Percentiles rank a stretch among this genome's conserved stretches.
These are phyloP conservation scores for Stenchaetothrips biformis DNA, from an alignment of 2,888 invertebrate species.

Conservation along the genomic window DNA sequence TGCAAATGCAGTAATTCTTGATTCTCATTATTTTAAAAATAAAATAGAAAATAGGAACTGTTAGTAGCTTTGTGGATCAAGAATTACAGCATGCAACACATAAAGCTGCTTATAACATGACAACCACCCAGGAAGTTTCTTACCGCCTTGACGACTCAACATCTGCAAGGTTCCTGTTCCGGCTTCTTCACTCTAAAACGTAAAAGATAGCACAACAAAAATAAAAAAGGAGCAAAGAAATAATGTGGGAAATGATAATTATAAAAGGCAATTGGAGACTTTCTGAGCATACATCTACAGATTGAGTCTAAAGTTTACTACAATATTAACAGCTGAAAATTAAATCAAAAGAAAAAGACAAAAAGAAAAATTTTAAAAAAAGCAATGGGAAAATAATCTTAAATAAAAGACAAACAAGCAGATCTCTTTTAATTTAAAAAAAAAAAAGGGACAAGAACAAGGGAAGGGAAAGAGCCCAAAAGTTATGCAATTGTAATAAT, in stretches of 20 bases:
- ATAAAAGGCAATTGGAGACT: slow-evolving; percentile 11
- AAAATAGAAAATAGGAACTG: background rate
- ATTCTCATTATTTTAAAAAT: background rate
- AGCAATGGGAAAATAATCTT: background rate
- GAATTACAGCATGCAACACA: slow-evolving; percentile 31
- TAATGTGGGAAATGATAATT: slow-evolving; percentile 34
- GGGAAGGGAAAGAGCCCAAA: background rate
- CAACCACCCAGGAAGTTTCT: slow-evolving; percentile 48
- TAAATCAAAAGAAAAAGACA: background rate
- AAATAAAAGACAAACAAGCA: background rate
- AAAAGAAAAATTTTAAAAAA: background rate
- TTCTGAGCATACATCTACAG: slow-evolving; percentile 24
- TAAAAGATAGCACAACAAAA: slow-evolving; percentile 47
- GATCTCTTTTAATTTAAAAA: background rate
- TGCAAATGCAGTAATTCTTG: slow-evolving; percentile 17
- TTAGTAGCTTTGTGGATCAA: background rate
- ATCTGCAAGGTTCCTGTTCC: slow-evolving; percentile 85
- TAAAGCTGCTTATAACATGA: slow-evolving; percentile 28
- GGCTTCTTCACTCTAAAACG: slow-evolving; percentile 83
- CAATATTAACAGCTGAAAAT: background rate
- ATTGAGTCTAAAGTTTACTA: background rate
- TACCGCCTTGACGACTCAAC: slow-evolving; percentile 93
- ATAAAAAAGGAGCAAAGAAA: slow-evolving; percentile 26
- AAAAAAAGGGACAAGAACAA: background rate
- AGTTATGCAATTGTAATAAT: background rate